Conservation (phyloP, 2,888 invertebrate species). For the Hydriomena furcata region DNA sequence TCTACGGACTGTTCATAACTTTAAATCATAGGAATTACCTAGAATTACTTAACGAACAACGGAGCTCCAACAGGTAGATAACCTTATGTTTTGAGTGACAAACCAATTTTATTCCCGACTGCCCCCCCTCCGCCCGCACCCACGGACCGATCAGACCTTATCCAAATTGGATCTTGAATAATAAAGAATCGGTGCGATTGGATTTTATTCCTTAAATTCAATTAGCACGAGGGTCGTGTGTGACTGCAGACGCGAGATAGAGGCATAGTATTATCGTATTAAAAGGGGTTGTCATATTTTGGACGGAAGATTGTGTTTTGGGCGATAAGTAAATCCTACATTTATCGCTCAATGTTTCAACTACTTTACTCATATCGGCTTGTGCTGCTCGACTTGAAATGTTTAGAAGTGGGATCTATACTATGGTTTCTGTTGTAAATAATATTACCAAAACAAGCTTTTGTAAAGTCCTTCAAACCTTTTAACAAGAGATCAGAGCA, state of each 20-base stretch:
- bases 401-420: no score
- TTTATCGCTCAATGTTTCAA: not conserved
- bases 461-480: no score
- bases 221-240: constrained; percentile 82
- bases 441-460: no score
- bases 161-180: constrained; percentile 85
- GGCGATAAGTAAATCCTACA: not conserved
- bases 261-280: constrained; percentile 75
- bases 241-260: constrained; percentile 82
- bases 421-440: no score
- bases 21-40: constrained; percentile 20
- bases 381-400: no score
- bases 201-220: constrained; percentile 85
- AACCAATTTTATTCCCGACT: constrained; percentile 83
- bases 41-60: constrained; percentile 15
- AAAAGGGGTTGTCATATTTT: constrained; percentile 71
- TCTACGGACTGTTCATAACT: not conserved
- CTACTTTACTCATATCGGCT: not conserved
- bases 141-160: constrained; percentile 82
- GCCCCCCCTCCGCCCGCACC: constrained; percentile 68
- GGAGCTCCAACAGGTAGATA: constrained; percentile 45
- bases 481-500: no score
- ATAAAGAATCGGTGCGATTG: constrained; percentile 84
- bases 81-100: constrained; percentile 84
- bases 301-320: constrained; percentile 40